Conservation (phyloP, 2,888 invertebrate genomes). For the Parapristionchus giblindavisi region DNA sequence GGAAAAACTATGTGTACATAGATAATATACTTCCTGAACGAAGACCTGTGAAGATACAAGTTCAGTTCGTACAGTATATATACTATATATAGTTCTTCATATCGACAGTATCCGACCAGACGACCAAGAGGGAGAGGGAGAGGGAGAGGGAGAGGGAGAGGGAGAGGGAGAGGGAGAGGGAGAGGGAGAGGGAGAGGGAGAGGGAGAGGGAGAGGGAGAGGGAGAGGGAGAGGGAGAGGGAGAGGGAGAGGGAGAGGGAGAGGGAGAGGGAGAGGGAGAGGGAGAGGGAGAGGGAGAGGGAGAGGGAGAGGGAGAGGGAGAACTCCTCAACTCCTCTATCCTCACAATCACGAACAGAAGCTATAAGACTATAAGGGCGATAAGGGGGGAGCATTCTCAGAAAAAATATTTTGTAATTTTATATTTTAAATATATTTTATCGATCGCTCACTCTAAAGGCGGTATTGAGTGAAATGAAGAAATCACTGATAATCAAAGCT, state of each 20-base stretch:
- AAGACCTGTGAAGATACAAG: not conserved
- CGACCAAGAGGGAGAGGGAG: not conserved
- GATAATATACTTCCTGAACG: not conserved
- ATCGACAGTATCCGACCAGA: not conserved
- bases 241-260: not conserved
- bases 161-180: conserved; percentile 7
- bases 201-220: not conserved
- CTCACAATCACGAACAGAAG: not conserved
- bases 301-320: not conserved
- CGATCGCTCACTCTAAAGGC: too few relatives aligned
- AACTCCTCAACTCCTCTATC: too few relatives aligned
- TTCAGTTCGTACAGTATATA: not conserved
- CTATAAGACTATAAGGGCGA: not conserved
- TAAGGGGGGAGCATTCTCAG: not conserved
- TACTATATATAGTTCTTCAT: not conserved
- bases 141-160: not conserved
- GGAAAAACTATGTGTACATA: not conserved
- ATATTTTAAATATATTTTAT: too few relatives aligned
- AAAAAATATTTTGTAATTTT: too few relatives aligned
- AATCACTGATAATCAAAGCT: too few relatives aligned
- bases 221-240: not conserved
- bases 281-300: not conserved
- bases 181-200: not conserved
- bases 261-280: not conserved
- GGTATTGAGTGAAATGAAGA: too few relatives aligned